Percentiles rank a stretch among this genome's conserved stretches.
phyloP scores from a whole-genome alignment of 2,888 invertebrate genomes.

The Himalopsyche tibetana region DNA sequence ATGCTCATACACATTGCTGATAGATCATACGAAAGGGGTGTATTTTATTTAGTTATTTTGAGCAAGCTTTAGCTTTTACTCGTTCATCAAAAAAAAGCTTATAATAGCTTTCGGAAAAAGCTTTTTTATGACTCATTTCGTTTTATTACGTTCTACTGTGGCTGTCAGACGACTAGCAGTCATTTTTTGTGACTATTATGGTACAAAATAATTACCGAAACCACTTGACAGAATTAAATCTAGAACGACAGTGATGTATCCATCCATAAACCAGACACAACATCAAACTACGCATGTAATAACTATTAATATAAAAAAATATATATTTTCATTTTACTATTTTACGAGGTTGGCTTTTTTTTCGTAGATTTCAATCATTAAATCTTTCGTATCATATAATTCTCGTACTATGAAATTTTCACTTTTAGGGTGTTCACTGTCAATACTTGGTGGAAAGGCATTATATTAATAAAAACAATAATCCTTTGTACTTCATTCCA shows the following conservation, averaged over 20 bases:
- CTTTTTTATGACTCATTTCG: slow-evolving; percentile 14
- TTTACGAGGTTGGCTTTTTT: too few relatives aligned
- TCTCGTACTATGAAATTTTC: too few relatives aligned
- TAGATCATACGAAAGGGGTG: not conserved
- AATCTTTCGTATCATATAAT: too few relatives aligned
- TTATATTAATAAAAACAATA: too few relatives aligned
- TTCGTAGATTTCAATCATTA: too few relatives aligned
- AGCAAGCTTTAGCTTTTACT: slow-evolving; percentile 5
- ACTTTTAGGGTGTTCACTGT: too few relatives aligned
- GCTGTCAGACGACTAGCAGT: not conserved
- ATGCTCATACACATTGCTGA: not conserved
- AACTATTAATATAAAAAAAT: too few relatives aligned
- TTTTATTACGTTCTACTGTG: not conserved
- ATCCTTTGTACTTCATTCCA: too few relatives aligned
- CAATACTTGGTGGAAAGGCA: too few relatives aligned
- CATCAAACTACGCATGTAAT: too few relatives aligned
- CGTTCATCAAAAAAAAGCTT: slow-evolving; percentile 25
- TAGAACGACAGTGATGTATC: not conserved
- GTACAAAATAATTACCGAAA: not conserved
- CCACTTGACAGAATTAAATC: slow-evolving; percentile 1
- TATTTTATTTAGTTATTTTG: not conserved
- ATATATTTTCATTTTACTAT: too few relatives aligned
- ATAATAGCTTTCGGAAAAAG: not conserved
- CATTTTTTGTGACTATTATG: not conserved
- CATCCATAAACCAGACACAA: too few relatives aligned